These are phyloP conservation scores for Coenonympha arcania DNA, from an alignment of 2,888 invertebrate species.

Conservation along the genomic window DNA sequence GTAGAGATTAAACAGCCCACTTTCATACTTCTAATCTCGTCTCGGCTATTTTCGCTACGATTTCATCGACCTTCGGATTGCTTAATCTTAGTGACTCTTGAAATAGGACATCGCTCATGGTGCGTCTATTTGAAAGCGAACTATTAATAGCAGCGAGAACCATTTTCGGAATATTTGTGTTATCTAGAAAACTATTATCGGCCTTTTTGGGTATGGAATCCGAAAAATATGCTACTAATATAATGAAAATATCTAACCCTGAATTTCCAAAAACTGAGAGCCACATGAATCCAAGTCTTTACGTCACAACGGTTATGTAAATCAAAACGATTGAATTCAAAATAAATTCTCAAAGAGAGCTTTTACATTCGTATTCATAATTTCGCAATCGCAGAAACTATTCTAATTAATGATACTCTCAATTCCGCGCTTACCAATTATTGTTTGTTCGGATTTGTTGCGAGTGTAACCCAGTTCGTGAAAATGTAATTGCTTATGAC, in stretches of 20 bases:
- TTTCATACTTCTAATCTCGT: not conserved
- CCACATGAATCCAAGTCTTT: too few species aligned
- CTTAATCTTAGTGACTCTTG: not conserved
- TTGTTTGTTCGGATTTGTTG: constrained; percentile 31
- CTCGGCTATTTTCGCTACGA: not conserved
- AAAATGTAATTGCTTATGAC: constrained; percentile 25
- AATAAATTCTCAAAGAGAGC: not conserved
- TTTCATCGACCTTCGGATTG: not conserved
- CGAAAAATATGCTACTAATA: too few species aligned
- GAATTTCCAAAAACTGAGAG: too few species aligned
- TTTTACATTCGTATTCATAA: constrained; percentile 12
- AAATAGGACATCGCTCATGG: not conserved
- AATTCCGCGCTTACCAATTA: constrained; percentile 29
- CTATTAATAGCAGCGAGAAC: too few species aligned
- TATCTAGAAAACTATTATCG: too few species aligned
- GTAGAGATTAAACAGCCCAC: not conserved
- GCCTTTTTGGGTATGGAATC: too few species aligned
- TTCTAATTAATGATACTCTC: constrained; percentile 32
- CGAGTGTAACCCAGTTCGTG: constrained; percentile 26
- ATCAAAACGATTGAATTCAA: not conserved
- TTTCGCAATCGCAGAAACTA: constrained; percentile 16
- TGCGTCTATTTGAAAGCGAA: too few species aligned
- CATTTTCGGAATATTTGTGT: too few species aligned
- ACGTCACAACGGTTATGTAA: too few species aligned
- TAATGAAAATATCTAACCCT: too few species aligned